phyloP scores from a whole-genome alignment of 1,140 invertebrate species.

The Drosophila tani region DNA sequence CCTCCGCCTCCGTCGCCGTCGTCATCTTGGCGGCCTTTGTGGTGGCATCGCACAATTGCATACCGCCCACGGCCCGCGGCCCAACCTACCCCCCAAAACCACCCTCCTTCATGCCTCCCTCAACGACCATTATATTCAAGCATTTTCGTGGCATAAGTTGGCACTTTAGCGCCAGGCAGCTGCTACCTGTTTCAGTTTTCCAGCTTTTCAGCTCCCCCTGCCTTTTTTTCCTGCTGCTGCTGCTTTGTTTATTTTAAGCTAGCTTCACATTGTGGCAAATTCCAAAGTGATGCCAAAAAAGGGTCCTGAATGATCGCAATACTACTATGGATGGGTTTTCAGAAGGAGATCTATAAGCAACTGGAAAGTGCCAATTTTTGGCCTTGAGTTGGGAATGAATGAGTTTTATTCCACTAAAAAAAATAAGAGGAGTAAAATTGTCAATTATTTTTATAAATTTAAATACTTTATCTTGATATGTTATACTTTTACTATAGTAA shows the following conservation, averaged over 20 bases:
- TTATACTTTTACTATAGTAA: too few species aligned
- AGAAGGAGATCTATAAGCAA: neutral
- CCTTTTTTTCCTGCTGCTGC: neutral
- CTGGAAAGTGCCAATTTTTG: slow-evolving; percentile 8
- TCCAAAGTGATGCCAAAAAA: neutral
- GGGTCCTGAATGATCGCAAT: slow-evolving; percentile 3
- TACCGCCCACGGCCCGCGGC: slow-evolving; percentile 22
- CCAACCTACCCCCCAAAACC: neutral
- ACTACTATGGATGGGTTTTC: slow-evolving; percentile 1
- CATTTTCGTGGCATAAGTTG: slow-evolving; percentile 80
- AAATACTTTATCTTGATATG: too few species aligned
- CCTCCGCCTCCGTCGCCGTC: slow-evolving; percentile 2
- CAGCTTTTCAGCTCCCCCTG: slow-evolving; percentile 36
- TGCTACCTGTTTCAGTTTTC: slow-evolving; percentile 70
- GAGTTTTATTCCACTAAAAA: neutral
- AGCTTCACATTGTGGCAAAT: slow-evolving; percentile 25
- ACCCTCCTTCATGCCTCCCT: slow-evolving; percentile 49
- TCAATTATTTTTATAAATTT: neutral
- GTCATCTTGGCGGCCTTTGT: slow-evolving; percentile 60
- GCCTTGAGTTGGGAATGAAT: slow-evolving; percentile 16
- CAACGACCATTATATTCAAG: slow-evolving; percentile 79
- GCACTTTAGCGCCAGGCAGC: slow-evolving; percentile 79
- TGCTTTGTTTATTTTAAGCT: slow-evolving; percentile 30
- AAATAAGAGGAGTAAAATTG: neutral
- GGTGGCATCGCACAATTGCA: slow-evolving; percentile 62